A percentile compares a stretch with the other conserved stretches of the same genome.
Conservation (phyloP, 2,113 vertebrate genomes). For the Callipepla squamata region DNA sequence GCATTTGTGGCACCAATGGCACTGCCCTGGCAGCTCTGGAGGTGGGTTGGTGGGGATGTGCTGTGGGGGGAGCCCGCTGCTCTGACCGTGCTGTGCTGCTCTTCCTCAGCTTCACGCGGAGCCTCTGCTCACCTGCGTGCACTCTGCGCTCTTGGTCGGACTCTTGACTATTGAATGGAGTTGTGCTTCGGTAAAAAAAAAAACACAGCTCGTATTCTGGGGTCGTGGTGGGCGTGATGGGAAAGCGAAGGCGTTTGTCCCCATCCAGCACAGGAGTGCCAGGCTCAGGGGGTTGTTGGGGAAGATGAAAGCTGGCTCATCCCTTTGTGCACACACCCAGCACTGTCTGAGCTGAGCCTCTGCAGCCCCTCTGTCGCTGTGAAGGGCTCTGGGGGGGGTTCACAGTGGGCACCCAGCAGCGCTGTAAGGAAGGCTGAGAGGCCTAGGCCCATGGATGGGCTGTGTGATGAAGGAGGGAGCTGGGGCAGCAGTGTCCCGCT, state of each 20-base stretch:
- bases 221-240: not conserved
- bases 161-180: not conserved
- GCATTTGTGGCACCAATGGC: fast-evolving
- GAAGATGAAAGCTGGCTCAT: not conserved
- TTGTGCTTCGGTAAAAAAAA: not conserved
- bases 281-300: not conserved
- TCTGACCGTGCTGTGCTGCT: not conserved
- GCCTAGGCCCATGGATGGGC: not conserved
- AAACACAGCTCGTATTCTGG: not conserved
- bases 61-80: not conserved
- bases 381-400: not conserved
- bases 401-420: not conserved
- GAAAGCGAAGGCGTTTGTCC: not conserved
- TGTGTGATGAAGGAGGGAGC: not conserved
- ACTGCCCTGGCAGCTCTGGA: fast-evolving
- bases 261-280: fast-evolving
- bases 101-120: not conserved
- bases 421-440: not conserved
- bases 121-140: not conserved
- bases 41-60: not conserved
- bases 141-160: not conserved
- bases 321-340: not conserved
- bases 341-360: not conserved
- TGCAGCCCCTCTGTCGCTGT: not conserved
- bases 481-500: not conserved